A percentile compares a stretch with the other conserved stretches of the same genome.
These are phyloP conservation scores for Polypedilum pembai DNA, from an alignment of 1,140 invertebrate genomes.

Conservation along the genomic window DNA sequence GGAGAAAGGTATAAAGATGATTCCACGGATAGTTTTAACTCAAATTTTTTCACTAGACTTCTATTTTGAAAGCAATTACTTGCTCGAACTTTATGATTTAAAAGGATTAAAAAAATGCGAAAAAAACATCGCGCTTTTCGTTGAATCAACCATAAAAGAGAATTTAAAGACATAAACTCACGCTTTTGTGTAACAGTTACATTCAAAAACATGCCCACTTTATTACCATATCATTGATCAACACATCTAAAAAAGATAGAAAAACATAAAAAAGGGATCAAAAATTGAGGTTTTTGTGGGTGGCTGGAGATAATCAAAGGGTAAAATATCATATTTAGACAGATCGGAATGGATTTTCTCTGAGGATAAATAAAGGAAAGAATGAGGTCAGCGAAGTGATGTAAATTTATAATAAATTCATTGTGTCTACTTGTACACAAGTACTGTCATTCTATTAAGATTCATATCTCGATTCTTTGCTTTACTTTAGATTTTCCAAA, in stretches of 20 bases:
- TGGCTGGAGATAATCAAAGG: background rate
- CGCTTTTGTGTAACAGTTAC: too few species aligned
- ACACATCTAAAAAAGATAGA: background rate
- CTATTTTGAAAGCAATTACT: too few species aligned
- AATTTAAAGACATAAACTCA: too few species aligned
- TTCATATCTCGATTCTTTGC: background rate
- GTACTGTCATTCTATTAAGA: background rate
- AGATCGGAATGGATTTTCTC: background rate
- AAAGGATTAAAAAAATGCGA: too few species aligned
- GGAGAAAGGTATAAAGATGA: too few species aligned
- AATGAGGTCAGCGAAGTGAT: background rate
- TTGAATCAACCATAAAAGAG: too few species aligned
- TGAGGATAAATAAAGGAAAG: background rate
- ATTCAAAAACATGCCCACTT: background rate
- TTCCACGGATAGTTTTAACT: too few species aligned
- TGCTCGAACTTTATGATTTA: too few species aligned
- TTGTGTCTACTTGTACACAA: background rate
- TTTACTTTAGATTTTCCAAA: background rate
- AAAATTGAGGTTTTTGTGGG: conserved; percentile 5
- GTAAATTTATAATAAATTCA: background rate
- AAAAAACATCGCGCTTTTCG: too few species aligned
- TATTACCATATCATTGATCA: conserved; percentile 1
- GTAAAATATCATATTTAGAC: background rate
- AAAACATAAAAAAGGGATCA: background rate
- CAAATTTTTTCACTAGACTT: too few species aligned